These are phyloP conservation scores for Scolanthus callimorphus DNA, from an alignment of 92 coral and sea anemone genomes.

Conservation along the genomic window DNA sequence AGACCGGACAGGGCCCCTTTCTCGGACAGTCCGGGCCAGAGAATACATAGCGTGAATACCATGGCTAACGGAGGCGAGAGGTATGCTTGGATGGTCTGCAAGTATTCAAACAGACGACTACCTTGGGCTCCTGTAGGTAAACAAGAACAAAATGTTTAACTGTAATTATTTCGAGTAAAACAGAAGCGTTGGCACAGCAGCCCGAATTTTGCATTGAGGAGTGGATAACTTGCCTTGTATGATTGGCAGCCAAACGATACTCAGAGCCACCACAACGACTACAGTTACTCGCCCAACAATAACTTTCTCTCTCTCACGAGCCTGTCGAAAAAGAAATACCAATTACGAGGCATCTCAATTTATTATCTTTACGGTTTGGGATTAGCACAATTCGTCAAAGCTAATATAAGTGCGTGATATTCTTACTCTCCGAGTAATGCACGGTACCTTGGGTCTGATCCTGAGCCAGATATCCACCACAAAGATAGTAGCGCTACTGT, in stretches of 20 bases:
- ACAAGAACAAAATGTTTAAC: too few relatives aligned
- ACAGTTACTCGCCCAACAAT: constrained; percentile 80
- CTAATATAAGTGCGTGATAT: too few relatives aligned
- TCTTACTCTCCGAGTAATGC: too few relatives aligned
- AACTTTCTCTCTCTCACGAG: constrained; percentile 58
- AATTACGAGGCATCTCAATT: too few relatives aligned
- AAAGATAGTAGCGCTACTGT: constrained; percentile 77
- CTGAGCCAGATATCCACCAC: constrained; percentile 74
- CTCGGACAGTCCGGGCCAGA: constrained; percentile 48
- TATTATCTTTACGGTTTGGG: too few relatives aligned
- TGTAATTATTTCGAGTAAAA: too few relatives aligned
- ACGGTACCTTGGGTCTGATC: constrained; percentile 46
- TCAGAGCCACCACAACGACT: constrained; percentile 40
- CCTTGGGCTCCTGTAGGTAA: constrained; percentile 12
- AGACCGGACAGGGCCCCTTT: constrained; percentile 41
- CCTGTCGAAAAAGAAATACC: constrained; percentile 28
- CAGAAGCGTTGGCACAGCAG: too few relatives aligned
- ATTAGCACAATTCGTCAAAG: too few relatives aligned
- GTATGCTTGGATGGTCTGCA: constrained; percentile 56
- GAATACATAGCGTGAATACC: constrained; percentile 35
- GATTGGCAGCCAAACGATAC: constrained; percentile 77
- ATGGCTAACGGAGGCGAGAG: constrained; percentile 50
- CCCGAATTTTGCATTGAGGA: too few relatives aligned
- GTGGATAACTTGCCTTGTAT: constrained; percentile 53
- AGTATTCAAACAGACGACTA: constrained; percentile 41